Percentiles rank a stretch among this genome's conserved stretches.
These are phyloP conservation scores for Cyprinodon brontotheroides DNA, from an alignment of 2,113 vertebrate species.

Conservation along the genomic window DNA sequence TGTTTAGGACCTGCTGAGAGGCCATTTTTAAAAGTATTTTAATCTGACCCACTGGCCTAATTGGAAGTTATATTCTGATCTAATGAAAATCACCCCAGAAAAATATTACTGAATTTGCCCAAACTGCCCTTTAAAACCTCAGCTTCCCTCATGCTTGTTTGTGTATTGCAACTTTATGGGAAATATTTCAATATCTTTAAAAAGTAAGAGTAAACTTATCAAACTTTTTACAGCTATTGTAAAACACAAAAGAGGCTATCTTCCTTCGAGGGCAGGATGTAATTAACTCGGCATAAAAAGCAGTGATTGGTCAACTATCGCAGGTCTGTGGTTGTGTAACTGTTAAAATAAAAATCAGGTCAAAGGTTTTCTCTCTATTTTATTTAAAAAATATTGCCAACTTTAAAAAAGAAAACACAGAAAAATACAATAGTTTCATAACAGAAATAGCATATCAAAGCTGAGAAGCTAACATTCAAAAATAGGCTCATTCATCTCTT, in stretches of 20 bases:
- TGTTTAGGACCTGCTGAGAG: too few relatives aligned
- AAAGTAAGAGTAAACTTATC: neutral
- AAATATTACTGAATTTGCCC: too few relatives aligned
- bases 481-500: neutral
- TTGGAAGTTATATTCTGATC: too few relatives aligned
- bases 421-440: conserved; percentile 58
- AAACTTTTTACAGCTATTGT: neutral
- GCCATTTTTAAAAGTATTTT: too few relatives aligned
- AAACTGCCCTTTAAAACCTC: too few relatives aligned
- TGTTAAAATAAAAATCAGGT: neutral
- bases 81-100: too few relatives aligned
- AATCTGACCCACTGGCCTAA: too few relatives aligned
- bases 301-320: neutral
- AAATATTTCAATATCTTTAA: neutral
- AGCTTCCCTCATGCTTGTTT: neutral
- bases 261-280: neutral
- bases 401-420: conserved; percentile 60
- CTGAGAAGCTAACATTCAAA: neutral
- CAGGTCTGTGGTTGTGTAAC: neutral
- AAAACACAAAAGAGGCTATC: neutral
- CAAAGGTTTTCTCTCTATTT: conserved; percentile 30
- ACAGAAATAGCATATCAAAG: conserved; percentile 24
- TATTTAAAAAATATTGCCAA: conserved; percentile 69
- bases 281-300: neutral
- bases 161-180: neutral